Percentiles rank a stretch among this genome's conserved stretches.
phyloP scores from a whole-genome alignment of 2,888 invertebrate species.

The Sinohyriopsis cumingii region DNA sequence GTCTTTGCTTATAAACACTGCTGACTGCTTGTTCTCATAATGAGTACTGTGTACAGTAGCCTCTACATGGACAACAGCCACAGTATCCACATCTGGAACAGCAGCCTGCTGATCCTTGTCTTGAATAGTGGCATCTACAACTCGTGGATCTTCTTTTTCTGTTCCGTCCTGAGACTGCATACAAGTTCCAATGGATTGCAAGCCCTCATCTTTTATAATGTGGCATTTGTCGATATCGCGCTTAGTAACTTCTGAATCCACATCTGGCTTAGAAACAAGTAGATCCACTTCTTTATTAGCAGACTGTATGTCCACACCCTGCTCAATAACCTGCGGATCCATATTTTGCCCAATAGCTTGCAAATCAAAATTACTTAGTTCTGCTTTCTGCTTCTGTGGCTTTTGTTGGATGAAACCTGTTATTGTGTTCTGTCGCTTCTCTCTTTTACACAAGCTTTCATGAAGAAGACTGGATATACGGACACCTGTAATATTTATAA shows the following conservation, averaged over 20 bases:
- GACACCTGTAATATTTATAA: slow-evolving; percentile 44
- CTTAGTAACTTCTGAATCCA: no score
- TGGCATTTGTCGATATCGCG: no score
- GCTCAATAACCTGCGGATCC: no score
- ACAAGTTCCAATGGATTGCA: no score
- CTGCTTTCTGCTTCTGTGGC: slow-evolving; percentile 2
- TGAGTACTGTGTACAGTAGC: neutral
- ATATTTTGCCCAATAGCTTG: neutral
- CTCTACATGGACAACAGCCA: neutral
- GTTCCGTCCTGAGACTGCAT: no score
- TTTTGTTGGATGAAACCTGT: slow-evolving; percentile 46
- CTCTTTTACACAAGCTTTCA: slow-evolving; percentile 29
- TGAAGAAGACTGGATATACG: slow-evolving; percentile 52
- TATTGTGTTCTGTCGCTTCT: slow-evolving; percentile 51
- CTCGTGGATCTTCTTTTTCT: no score
- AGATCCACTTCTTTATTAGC: no score
- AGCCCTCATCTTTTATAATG: no score
- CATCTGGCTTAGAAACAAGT: no score
- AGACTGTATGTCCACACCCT: no score
- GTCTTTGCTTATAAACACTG: neutral
- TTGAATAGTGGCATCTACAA: neutral
- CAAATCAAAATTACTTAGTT: neutral
- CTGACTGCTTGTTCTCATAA: neutral
- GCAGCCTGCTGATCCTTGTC: neutral
- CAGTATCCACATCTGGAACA: neutral